These are phyloP conservation scores for Cordylochernes scorpioides DNA, from an alignment of 2,888 invertebrate genomes.

Conservation along the genomic window DNA sequence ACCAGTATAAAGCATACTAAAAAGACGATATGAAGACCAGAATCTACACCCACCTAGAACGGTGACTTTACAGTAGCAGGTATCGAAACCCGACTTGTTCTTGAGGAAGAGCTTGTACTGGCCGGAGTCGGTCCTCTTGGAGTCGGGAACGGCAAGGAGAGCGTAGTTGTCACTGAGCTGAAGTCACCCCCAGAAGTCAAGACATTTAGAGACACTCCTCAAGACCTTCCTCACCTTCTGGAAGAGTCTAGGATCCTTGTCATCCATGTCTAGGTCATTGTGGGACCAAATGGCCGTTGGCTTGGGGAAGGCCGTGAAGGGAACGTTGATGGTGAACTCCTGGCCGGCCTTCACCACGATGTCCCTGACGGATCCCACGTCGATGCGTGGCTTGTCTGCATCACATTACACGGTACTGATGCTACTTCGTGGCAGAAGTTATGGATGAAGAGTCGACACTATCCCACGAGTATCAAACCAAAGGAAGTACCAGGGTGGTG, in stretches of 20 bases:
- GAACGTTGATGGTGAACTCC: slow-evolving; percentile 85
- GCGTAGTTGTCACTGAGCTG: slow-evolving; percentile 60
- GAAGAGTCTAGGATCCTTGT: slow-evolving; percentile 18
- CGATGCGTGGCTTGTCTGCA: slow-evolving; percentile 82
- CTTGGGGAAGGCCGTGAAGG: slow-evolving; percentile 80
- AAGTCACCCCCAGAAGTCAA: no score
- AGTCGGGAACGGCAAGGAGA: slow-evolving; percentile 69
- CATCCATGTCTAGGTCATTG: slow-evolving; percentile 46
- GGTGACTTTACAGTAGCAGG: slow-evolving; percentile 72
- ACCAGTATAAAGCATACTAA: not conserved
- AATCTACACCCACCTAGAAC: slow-evolving; percentile 37
- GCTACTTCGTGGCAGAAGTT: not conserved
- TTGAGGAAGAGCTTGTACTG: slow-evolving; percentile 70
- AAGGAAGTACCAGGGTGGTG: no score
- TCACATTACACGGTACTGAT: not conserved
- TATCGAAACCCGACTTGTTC: slow-evolving; percentile 83
- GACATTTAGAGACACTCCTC: not conserved
- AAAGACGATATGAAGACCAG: slow-evolving; percentile 3
- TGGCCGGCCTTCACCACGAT: slow-evolving; percentile 91
- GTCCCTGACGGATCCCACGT: slow-evolving; percentile 69
- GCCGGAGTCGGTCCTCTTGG: slow-evolving; percentile 62
- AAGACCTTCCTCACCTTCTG: slow-evolving; percentile 22
- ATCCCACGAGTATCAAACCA: no score
- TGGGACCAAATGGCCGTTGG: slow-evolving; percentile 81
- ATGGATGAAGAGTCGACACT: not conserved